phyloP scores from a whole-genome alignment of 2,113 vertebrate species.

The Chaetops frenatus region DNA sequence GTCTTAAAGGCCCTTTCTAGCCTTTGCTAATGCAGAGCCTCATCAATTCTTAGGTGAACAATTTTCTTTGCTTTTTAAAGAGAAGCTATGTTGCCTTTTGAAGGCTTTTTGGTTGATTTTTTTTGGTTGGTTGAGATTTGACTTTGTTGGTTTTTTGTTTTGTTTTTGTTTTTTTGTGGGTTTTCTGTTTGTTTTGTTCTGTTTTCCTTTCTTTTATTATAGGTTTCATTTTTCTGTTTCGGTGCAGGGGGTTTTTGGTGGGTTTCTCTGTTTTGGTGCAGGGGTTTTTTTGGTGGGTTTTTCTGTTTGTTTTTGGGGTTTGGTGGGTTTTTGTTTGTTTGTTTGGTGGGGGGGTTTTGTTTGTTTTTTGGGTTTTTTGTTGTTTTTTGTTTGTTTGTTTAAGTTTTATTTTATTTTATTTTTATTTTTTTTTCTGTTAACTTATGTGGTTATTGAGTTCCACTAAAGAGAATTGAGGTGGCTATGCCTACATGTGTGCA shows the following conservation, averaged over 20 bases:
- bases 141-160: too few relatives aligned
- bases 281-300: neutral
- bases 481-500: fast-evolving
- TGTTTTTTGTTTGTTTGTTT: too few relatives aligned
- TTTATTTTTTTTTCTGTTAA: neutral
- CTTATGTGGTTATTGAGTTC: neutral
- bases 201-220: neutral
- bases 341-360: too few relatives aligned
- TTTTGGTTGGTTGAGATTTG: neutral
- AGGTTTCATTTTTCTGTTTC: neutral
- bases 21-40: neutral
- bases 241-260: neutral
- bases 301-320: too few relatives aligned
- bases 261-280: too few relatives aligned
- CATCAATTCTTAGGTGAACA: neutral
- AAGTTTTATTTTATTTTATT: too few relatives aligned
- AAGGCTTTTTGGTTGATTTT: neutral
- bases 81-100: neutral
- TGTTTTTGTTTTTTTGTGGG: too few relatives aligned
- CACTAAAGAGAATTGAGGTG: neutral
- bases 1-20: neutral
- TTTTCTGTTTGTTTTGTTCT: too few relatives aligned
- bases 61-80: neutral
- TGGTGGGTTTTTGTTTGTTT: too few relatives aligned
- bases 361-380: too few relatives aligned